Evolutionary conservation across 2,888 invertebrate genomes (phyloP), one percentile per base, ranked within the genome.

Genomic region (Xestoiulus laeticollis): DNA sequence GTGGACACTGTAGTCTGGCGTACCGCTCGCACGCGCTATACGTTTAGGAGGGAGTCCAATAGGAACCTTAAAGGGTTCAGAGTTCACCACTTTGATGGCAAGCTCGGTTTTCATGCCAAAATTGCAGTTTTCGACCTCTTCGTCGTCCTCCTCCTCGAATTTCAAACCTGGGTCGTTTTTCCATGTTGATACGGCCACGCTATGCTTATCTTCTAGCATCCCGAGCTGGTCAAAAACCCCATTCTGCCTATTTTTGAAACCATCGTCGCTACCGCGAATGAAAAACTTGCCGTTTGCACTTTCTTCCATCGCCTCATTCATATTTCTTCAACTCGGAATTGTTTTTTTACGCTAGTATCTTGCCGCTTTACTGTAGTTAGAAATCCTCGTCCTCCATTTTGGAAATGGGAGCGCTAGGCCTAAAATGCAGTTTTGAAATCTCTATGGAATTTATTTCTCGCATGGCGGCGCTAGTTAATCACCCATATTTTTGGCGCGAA

Each of bases 111-210:
- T 86, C n/a, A n/a, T 10, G 26, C 26, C 48, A 19, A 26, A 12
- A 10, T 19, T 32, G 32, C 48, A 33, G 30, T 86, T 48, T 22
- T 43, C 53, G n/a, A 53, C 86, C 32, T 82, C 87, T 44, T 87
- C 87, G 78, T 87, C 87, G 78, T 87, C 87, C 38, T 87, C 87
- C 22, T 85, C 85, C 38, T 85, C 85, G n/a, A 85, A 85, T 38
- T 85, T 85, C 22, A 38, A n/a, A 8, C 26, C 16, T 0, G 44
- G 44, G 38, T 85, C 85, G 26, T 85, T 32, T 43, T 85, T 85
- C 38, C 38, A 85, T 10, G 85, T 43, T 14, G 87, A 26, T 8
- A 82, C 38, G 26, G 82, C 59, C 59, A 30, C 30, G 26, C 26
- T 68, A 44, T 87, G 87, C 84, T 83, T 38, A 16, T 33, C 44